Evolutionary conservation across 2,888 invertebrate species (phyloP).

Genomic region (Phalangium opilio): DNA sequence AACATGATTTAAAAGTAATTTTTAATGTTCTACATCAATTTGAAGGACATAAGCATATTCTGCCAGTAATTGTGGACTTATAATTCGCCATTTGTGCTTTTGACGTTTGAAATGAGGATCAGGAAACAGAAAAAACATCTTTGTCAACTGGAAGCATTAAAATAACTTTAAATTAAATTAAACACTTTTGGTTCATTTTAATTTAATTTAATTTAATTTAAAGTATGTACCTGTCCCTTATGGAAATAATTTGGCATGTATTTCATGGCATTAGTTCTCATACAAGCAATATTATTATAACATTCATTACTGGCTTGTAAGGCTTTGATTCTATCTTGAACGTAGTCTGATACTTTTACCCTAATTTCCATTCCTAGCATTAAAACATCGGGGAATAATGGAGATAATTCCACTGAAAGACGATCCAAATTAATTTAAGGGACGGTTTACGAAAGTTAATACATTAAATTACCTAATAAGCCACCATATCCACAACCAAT

Average conservation of each 20-base stretch:
- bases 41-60: slow-evolving; percentile 92
- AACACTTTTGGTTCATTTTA: neutral
- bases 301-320: slow-evolving; percentile 56
- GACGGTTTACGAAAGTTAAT: neutral
- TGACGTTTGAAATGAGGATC: slow-evolving; percentile 99
- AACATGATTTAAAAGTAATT: too few species aligned
- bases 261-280: slow-evolving; percentile 97
- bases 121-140: slow-evolving; percentile 97
- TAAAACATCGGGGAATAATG: slow-evolving; percentile 73
- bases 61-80: slow-evolving; percentile 76
- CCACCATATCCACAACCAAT: slow-evolving; percentile 98
- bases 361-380: slow-evolving; percentile 94
- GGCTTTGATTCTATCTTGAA: slow-evolving; percentile 82
- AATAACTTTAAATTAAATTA: slow-evolving; percentile 1
- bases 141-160: slow-evolving; percentile 52
- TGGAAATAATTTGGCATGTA: slow-evolving; percentile 92
- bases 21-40: slow-evolving; percentile 46
- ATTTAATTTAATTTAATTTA: too few species aligned
- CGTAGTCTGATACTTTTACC: slow-evolving; percentile 96
- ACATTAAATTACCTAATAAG: slow-evolving; percentile 46
- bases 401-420: slow-evolving; percentile 62
- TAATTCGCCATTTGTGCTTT: slow-evolving; percentile 98
- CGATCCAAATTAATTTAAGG: slow-evolving; percentile 7
- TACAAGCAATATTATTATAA: slow-evolving; percentile 84
- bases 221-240: slow-evolving; percentile 62